phyloP scores from a whole-genome alignment of 2,888 invertebrate species.

The Dyspetes luteomarginatus region DNA sequence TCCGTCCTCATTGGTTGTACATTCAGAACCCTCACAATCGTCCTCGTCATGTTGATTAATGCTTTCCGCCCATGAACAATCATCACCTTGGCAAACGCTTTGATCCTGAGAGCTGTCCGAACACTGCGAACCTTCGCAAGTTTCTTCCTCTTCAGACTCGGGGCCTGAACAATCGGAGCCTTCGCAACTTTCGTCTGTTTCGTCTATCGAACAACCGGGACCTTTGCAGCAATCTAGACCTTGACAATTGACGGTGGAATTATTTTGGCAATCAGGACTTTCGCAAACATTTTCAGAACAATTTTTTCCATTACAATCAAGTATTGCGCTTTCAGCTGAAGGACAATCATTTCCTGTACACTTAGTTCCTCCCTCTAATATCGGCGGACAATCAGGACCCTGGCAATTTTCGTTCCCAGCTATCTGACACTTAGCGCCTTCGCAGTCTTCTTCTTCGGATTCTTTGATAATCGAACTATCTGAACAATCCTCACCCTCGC shows the following conservation, averaged over 20 bases:
- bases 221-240: neutral
- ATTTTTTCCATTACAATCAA: neutral
- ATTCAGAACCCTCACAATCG: slow-evolving; percentile 1
- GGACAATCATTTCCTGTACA: slow-evolving; percentile 20
- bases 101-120: neutral
- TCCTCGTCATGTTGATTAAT: neutral
- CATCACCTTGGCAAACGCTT: slow-evolving; percentile 15
- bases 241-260: neutral
- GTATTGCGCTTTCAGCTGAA: neutral
- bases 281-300: slow-evolving; percentile 28
- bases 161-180: slow-evolving; percentile 25
- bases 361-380: too few relatives aligned
- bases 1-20: neutral
- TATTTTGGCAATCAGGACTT: neutral
- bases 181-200: neutral
- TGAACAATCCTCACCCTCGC: slow-evolving; percentile 18
- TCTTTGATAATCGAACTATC: neutral
- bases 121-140: slow-evolving; percentile 10
- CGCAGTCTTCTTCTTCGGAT: neutral
- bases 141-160: neutral
- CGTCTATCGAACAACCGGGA: neutral
- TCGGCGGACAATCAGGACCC: too few relatives aligned
- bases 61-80: neutral
- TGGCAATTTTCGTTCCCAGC: neutral
- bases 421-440: neutral